phyloP scores from a whole-genome alignment of 2,113 vertebrate genomes.

The Formicarius rufipectus region DNA sequence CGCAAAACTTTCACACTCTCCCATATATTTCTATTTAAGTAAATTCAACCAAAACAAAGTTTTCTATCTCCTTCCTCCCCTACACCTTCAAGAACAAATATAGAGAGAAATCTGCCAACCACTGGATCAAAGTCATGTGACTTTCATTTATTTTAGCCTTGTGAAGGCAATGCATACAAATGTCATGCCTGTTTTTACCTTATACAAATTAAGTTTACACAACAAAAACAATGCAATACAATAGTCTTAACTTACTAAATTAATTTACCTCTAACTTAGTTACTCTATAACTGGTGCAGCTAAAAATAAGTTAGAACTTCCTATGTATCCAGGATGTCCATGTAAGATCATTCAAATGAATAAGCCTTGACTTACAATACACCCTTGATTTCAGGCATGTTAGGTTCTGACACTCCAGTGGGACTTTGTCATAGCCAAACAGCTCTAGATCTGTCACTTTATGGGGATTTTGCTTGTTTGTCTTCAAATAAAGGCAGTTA shows the following conservation, averaged over 20 bases:
- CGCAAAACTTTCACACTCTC: background rate
- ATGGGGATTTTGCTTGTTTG: background rate
- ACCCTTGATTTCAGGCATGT: background rate
- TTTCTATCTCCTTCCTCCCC: background rate
- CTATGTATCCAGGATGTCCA: background rate
- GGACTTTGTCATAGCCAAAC: background rate
- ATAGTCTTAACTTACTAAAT: background rate
- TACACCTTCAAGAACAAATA: background rate
- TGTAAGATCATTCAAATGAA: background rate
- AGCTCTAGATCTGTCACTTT: background rate
- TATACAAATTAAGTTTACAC: background rate
- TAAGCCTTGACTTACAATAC: background rate
- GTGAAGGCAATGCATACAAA: background rate
- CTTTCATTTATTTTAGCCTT: background rate
- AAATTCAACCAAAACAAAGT: background rate
- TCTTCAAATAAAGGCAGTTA: background rate
- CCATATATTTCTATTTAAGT: background rate
- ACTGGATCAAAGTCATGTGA: rapidly evolving
- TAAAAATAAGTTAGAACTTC: background rate
- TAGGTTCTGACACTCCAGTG: background rate
- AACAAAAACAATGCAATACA: background rate
- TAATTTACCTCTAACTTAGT: background rate
- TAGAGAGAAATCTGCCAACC: background rate
- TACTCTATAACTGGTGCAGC: background rate
- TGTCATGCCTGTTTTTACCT: background rate